A percentile compares a stretch with the other conserved stretches of the same genome.
Evolutionary conservation across 2,888 invertebrate genomes (phyloP).

Genomic region (Nephrotoma flavescens): DNA sequence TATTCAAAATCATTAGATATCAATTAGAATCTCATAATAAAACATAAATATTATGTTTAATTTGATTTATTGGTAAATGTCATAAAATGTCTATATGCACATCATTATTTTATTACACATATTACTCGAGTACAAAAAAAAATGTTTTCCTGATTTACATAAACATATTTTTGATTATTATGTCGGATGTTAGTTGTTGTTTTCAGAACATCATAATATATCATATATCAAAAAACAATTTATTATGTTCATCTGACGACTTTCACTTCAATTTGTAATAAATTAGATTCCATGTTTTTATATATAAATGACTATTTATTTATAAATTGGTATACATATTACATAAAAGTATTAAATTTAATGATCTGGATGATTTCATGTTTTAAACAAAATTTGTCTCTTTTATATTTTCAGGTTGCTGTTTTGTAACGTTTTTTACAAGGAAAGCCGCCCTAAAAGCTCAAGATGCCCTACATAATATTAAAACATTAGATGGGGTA

Average conservation of each 20-base stretch:
- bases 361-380: neutral
- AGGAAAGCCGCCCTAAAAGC: conserved; percentile 95
- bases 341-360: neutral
- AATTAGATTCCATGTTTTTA: neutral
- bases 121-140: neutral
- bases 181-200: neutral
- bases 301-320: neutral
- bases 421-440: conserved; percentile 99
- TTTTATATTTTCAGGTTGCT: conserved; percentile 73
- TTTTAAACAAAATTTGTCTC: conserved; percentile 20
- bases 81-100: neutral
- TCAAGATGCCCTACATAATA: conserved; percentile 97
- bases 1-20: neutral
- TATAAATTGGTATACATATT: neutral
- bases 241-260: neutral
- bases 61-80: neutral
- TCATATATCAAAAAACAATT: neutral
- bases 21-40: neutral
- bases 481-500: conserved; percentile 94
- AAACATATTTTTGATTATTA: neutral
- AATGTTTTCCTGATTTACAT: neutral
- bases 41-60: neutral
- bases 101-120: neutral
- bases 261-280: neutral
- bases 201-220: neutral